A percentile compares a stretch with the other conserved stretches of the same genome.
Evolutionary conservation across 2,113 vertebrate species (phyloP).

Genomic region (Lanius collurio): DNA sequence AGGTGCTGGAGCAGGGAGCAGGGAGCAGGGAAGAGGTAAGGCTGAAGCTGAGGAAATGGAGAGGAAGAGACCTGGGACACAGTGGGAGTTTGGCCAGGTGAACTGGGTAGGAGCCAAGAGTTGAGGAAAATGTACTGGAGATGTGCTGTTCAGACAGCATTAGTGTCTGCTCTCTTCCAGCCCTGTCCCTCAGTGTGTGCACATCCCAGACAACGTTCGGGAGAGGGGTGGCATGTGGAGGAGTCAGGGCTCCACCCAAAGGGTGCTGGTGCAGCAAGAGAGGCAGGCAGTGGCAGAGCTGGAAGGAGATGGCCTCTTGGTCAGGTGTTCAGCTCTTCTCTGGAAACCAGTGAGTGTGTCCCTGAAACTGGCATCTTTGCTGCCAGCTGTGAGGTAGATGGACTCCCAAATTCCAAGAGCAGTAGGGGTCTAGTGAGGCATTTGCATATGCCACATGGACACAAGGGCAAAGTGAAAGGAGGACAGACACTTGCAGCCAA

Average conservation of each 20-base stretch:
- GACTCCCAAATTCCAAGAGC: neutral
- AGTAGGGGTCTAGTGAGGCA: neutral
- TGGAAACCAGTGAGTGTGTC: neutral
- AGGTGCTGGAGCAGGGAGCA: neutral
- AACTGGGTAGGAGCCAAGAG: neutral
- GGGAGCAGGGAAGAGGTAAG: neutral
- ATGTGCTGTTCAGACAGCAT: neutral
- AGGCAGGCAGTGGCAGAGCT: neutral
- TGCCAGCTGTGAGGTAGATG: neutral
- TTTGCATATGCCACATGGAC: neutral
- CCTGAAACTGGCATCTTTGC: neutral
- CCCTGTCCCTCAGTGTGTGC: neutral
- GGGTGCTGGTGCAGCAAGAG: neutral
- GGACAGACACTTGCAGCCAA: neutral
- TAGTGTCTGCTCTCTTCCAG: neutral
- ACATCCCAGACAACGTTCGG: neutral
- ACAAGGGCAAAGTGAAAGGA: neutral
- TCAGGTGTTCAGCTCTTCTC: neutral
- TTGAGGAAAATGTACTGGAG: neutral
- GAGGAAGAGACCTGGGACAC: neutral
- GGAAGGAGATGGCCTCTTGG: neutral
- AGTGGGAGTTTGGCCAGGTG: neutral
- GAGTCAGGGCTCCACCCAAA: neutral
- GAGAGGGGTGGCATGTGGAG: neutral
- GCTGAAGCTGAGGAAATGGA: neutral